Conservation (phyloP, 2,797 vertebrate species). For the Sebastiscus tertius region DNA sequence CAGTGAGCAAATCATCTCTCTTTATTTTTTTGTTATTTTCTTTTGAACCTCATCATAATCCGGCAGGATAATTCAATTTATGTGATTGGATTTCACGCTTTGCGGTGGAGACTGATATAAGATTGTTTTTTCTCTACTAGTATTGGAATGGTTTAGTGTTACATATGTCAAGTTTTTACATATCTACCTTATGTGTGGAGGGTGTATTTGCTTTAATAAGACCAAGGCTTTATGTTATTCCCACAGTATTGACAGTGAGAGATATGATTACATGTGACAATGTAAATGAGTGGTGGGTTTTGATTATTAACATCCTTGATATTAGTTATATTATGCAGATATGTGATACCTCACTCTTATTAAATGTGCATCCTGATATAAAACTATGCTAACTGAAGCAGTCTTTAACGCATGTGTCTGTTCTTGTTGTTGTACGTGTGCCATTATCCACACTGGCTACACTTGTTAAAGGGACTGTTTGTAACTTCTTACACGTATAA, state of each 20-base stretch:
- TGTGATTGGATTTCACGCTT: neutral
- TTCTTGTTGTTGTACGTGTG: neutral
- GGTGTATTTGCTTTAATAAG: neutral
- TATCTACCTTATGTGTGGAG: neutral
- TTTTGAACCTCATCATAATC: neutral
- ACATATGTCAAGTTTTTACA: neutral
- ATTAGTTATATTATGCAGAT: neutral
- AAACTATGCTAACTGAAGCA: neutral
- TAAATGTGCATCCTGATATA: neutral
- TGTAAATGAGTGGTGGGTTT: neutral
- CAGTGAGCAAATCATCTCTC: neutral
- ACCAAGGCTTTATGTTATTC: neutral
- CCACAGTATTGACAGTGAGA: neutral
- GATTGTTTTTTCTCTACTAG: neutral
- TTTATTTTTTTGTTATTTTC: neutral
- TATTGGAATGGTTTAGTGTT: conserved; percentile 6
- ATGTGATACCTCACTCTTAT: neutral
- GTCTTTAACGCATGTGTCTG: neutral
- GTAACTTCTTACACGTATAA: too few relatives aligned
- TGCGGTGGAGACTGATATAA: conserved; percentile 5
- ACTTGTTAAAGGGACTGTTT: neutral
- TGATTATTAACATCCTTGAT: neutral
- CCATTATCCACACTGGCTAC: neutral
- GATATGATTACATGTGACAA: neutral
- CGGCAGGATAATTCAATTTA: conserved; percentile 30